Base-by-base conservation (phyloP, 2,888 invertebrate genomes). In the Ophioninae sp. region DNA sequence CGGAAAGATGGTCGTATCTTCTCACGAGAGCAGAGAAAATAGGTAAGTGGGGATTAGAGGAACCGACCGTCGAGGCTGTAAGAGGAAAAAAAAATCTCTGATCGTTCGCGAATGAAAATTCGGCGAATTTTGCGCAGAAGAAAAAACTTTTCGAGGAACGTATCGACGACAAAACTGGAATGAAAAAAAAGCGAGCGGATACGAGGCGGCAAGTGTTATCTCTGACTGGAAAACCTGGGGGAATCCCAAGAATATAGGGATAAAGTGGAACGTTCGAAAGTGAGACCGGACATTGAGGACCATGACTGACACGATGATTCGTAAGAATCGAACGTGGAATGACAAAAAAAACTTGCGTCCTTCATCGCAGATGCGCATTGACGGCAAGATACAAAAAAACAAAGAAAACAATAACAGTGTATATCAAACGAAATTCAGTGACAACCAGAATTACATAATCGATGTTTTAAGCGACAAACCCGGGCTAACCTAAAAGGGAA, bases 231-330 rank as follows among this genome's bases (percentile, higher is more conserved):
- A 44, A 51, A 51, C 13, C 51, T 67, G 20, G 63, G 68, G 73
- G 78, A 41, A 59, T 68, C 22, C 23, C 41, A 64, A 59, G 67
- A 56, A 63, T 69, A 78, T 78, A 56, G 77, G 44, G 64, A 51
- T 81, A 41, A 75, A 74, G 69, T 71, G 78, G 81, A 51, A 56
- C 44, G 78, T 75, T 74, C 51, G 83, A 83, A 83, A 83, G 83
- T 83, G 83, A 83, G 81, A 74, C 78, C 78, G 51, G 69, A 51
- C 69, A 51, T 17, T 17, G 51, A 13, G 51, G 17, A 51, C 17
- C 51, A 51, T 17, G 51, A 51, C 61, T 68, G 72, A 63, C 76
- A 76, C 23, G 13, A 51, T 51, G 59, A 41, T 41, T 20, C 30
- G 64, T 5, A 8, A 44, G 65, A 63, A 23, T 20, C 20, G 10